A percentile compares a stretch with the other conserved stretches of the same genome.
These are phyloP conservation scores for Macrostomum lignano DNA, from an alignment of 1,140 invertebrate genomes.

Conservation along the genomic window DNA sequence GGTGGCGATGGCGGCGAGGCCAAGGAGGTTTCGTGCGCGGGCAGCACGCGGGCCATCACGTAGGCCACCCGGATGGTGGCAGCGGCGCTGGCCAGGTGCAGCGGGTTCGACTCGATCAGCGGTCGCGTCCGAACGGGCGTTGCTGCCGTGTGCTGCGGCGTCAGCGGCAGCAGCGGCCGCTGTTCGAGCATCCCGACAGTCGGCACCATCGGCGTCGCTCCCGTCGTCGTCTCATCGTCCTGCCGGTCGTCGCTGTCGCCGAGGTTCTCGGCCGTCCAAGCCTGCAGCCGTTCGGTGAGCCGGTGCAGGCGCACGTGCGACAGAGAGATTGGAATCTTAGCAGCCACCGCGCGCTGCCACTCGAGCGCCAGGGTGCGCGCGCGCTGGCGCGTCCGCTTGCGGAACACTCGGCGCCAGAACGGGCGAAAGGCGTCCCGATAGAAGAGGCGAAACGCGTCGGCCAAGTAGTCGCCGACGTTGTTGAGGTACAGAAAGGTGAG, in stretches of 20 bases:
- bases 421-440: constrained; percentile 48
- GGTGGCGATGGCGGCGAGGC: constrained; percentile 1
- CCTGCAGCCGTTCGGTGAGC: not conserved
- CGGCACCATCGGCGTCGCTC: too few relatives aligned
- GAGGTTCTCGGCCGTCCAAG: not conserved
- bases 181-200: too few relatives aligned
- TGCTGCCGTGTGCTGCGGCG: too few relatives aligned
- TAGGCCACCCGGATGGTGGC: too few relatives aligned
- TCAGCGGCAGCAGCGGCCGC: too few relatives aligned
- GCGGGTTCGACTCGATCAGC: constrained; percentile 34
- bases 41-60: too few relatives aligned
- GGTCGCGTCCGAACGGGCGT: constrained; percentile 40
- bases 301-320: too few relatives aligned
- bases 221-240: not conserved
- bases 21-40: constrained; percentile 7
- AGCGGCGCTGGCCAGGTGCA: constrained; percentile 11
- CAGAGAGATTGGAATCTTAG: too few relatives aligned
- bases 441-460: constrained; percentile 66
- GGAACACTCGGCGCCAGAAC: constrained; percentile 12
- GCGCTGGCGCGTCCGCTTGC: not conserved
- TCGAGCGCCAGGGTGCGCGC: too few relatives aligned
- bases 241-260: not conserved
- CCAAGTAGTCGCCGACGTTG: constrained; percentile 55
- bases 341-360: too few relatives aligned
- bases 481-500: constrained; percentile 55